Conservation (phyloP, 1,140 invertebrate species). For the Idris sp. region DNA sequence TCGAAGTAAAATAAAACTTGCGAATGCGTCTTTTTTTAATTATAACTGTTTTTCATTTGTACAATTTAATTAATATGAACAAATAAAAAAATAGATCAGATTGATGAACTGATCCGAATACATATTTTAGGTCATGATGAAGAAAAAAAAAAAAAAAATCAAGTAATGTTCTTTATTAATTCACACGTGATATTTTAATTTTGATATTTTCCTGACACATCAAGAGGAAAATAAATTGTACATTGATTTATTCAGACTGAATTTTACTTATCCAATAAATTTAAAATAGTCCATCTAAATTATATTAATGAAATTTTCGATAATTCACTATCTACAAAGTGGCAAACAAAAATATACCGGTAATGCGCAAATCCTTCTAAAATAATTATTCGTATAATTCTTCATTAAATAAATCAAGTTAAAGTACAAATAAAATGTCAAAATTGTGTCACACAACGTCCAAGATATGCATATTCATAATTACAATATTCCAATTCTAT, state of each 20-base stretch:
- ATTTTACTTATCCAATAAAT: constrained; percentile 49
- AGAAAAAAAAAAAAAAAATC: too few species aligned
- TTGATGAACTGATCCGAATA: too few species aligned
- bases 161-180: too few species aligned
- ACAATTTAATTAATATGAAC: too few species aligned
- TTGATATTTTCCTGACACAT: constrained; percentile 37
- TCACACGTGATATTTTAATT: constrained; percentile 46
- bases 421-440: constrained; percentile 43
- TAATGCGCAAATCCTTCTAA: constrained; percentile 43
- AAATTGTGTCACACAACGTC: constrained; percentile 15
- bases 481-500: constrained; percentile 7
- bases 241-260: constrained; percentile 35
- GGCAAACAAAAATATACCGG: constrained; percentile 45
- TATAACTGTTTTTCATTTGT: too few species aligned
- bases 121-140: too few species aligned
- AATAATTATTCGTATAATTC: constrained; percentile 47
- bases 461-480: constrained; percentile 24
- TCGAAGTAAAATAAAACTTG: too few species aligned
- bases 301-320: constrained; percentile 26
- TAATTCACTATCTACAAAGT: constrained; percentile 39
- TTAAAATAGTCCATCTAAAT: constrained; percentile 52
- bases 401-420: constrained; percentile 45
- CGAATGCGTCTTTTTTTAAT: too few species aligned
- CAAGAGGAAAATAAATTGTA: constrained; percentile 37
- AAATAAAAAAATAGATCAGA: too few species aligned